Conservation (phyloP, 1,140 invertebrate species). For the Parasteatoda tepidariorum region DNA sequence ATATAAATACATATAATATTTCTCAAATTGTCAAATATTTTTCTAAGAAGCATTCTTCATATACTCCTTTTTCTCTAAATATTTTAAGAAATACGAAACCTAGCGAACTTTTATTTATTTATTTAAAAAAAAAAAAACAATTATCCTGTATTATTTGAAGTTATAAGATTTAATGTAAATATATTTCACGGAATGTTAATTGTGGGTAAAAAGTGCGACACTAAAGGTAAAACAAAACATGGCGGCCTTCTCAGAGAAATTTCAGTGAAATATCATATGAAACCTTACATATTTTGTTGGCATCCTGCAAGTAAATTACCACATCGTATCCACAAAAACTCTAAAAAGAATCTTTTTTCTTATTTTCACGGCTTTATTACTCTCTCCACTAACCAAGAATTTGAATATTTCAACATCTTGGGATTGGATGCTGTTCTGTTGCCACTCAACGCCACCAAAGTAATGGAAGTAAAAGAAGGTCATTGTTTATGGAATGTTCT, state of each 20-base stretch:
- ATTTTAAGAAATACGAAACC: no score
- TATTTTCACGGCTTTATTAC: background rate
- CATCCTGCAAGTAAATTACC: background rate
- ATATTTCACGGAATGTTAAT: background rate
- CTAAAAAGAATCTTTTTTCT: background rate
- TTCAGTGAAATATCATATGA: background rate
- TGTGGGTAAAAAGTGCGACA: background rate
- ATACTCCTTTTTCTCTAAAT: no score
- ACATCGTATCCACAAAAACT: background rate
- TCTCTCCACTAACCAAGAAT: background rate
- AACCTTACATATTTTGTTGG: background rate
- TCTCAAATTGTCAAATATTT: no score
- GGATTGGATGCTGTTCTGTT: background rate
- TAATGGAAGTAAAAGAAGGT: background rate
- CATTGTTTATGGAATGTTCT: background rate
- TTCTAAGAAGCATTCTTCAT: no score
- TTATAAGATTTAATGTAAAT: background rate
- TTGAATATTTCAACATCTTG: background rate
- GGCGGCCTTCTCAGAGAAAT: background rate
- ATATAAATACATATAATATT: no score
- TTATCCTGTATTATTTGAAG: no score
- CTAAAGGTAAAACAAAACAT: background rate
- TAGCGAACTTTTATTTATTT: no score
- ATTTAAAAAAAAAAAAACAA: no score
- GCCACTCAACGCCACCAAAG: background rate